Conservation (phyloP, 2,797 vertebrate species). For the Lacerta agilis region DNA sequence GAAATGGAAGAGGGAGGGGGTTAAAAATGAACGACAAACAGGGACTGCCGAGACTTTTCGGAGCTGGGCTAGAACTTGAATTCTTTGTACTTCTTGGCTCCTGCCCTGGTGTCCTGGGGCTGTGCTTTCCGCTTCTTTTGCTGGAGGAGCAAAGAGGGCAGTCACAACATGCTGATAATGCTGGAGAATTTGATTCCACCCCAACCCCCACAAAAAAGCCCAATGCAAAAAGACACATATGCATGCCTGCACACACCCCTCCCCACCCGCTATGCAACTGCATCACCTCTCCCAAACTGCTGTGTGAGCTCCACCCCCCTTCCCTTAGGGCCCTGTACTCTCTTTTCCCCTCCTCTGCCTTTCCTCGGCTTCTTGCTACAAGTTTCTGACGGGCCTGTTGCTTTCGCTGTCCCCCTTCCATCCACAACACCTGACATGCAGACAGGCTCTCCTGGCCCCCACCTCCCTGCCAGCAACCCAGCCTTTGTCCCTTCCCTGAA, state of each 20-base stretch:
- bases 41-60: neutral
- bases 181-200: neutral
- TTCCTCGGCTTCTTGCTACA: neutral
- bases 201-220: neutral
- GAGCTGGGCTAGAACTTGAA: conserved; percentile 87
- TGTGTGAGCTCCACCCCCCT: no score
- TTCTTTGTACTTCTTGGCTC: conserved; percentile 95
- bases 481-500: neutral
- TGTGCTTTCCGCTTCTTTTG: conserved; percentile 95
- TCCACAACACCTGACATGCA: accelerated
- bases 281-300: no score
- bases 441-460: neutral
- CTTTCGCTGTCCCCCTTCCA: neutral
- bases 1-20: no score
- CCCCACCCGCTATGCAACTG: neutral
- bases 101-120: conserved; percentile 88
- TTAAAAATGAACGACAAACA: neutral
- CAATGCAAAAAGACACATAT: neutral
- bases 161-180: neutral
- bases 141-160: conserved; percentile 67
- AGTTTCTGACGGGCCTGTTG: neutral
- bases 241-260: neutral
- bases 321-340: no score
- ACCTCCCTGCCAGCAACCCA: neutral
- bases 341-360: no score